Conservation (phyloP, 2,113 vertebrate genomes). For the Cervus canadensis region DNA sequence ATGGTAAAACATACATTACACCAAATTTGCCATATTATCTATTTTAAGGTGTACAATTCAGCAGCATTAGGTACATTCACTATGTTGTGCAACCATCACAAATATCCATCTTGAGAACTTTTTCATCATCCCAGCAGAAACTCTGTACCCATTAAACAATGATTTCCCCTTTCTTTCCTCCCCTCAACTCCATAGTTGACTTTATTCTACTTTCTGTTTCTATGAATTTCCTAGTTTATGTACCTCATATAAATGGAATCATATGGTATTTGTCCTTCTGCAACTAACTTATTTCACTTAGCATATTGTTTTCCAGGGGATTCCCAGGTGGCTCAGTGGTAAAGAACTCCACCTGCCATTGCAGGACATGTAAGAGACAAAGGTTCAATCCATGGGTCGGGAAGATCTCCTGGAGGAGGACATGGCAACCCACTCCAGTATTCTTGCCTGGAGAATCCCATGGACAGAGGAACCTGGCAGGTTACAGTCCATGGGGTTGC, state of each 20-base stretch:
- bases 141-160: background rate
- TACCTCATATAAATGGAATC: background rate
- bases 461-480: background rate
- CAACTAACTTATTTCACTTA: background rate
- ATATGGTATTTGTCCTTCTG: background rate
- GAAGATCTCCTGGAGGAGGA: background rate
- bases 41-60: background rate
- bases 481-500: background rate
- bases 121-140: background rate
- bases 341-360: background rate
- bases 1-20: background rate
- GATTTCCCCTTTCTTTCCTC: background rate
- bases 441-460: background rate
- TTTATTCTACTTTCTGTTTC: background rate
- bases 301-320: background rate
- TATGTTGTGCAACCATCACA: background rate
- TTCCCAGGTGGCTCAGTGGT: background rate
- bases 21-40: background rate
- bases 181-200: background rate
- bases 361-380: background rate
- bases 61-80: background rate
- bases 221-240: background rate
- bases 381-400: accelerated
- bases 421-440: background rate
- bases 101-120: background rate